Evolutionary conservation across 2,888 invertebrate genomes (phyloP).

Genomic region (Cremastobaeus sp.): DNA sequence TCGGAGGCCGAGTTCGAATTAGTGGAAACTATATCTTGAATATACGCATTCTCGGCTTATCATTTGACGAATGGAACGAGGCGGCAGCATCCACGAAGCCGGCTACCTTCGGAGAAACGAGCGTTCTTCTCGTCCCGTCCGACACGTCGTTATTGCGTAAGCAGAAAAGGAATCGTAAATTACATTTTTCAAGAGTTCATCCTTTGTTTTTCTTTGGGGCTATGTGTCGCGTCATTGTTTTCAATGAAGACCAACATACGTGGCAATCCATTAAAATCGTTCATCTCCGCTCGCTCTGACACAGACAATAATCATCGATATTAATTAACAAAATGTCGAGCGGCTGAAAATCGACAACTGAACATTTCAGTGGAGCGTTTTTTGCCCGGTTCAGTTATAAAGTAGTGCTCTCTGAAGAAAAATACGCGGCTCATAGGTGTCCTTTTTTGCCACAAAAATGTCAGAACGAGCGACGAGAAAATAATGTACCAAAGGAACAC

Average conservation of each 20-base stretch:
- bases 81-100: conserved; percentile 11
- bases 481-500: conserved; percentile 12
- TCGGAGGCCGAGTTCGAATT: too few relatives aligned
- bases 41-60: too few relatives aligned
- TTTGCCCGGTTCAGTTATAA: not conserved
- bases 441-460: conserved; percentile 33
- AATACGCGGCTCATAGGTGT: conserved; percentile 1
- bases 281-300: not conserved
- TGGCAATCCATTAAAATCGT: conserved; percentile 8
- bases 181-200: conserved; percentile 26
- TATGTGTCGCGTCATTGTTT: conserved; percentile 46
- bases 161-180: conserved; percentile 26
- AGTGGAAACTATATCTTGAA: too few relatives aligned
- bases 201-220: conserved; percentile 10
- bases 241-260: conserved; percentile 19
- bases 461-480: conserved; percentile 16
- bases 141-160: conserved; percentile 5
- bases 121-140: conserved; percentile 1
- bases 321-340: conserved; percentile 37
- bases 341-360: not conserved
- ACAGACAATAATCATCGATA: conserved; percentile 34
- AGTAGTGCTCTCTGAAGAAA: conserved; percentile 8
- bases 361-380: conserved; percentile 10
- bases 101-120: conserved; percentile 6
- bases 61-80: too few relatives aligned